phyloP scores from a whole-genome alignment of 2,797 vertebrate species.

The Chrysocyon brachyurus region DNA sequence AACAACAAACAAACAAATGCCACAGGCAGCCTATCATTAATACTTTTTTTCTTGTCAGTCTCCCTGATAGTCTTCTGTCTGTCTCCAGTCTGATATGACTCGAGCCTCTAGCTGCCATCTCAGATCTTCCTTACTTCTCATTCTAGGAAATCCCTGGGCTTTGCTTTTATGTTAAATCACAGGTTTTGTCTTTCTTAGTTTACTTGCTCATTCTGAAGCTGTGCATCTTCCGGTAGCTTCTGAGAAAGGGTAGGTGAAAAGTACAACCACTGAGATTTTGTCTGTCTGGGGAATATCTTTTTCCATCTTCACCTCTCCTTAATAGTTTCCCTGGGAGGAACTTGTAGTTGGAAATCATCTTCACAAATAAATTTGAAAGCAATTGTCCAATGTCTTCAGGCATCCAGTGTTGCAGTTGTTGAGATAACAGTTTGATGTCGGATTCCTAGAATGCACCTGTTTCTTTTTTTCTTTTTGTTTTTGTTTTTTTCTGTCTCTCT shows the following conservation, averaged over 20 bases:
- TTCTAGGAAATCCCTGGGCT: background rate
- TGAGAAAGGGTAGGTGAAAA: background rate
- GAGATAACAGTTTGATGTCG: background rate
- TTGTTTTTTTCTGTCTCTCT: background rate
- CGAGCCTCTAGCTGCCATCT: background rate
- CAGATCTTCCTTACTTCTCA: background rate
- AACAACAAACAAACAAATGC: background rate
- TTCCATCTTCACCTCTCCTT: background rate
- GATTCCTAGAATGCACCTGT: background rate
- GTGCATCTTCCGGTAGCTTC: background rate
- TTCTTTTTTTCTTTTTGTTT: background rate
- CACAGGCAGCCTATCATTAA: background rate
- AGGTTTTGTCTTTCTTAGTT: background rate
- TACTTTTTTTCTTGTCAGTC: background rate
- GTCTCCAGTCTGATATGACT: background rate
- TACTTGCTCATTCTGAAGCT: background rate
- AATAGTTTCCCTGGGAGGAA: background rate
- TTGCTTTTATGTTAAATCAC: background rate
- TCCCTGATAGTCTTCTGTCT: background rate
- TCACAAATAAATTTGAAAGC: background rate
- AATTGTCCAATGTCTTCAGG: background rate
- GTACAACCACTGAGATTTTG: background rate
- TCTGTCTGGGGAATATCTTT: background rate
- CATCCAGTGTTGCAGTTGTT: background rate
- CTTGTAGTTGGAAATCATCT: background rate